Evolutionary conservation across 1,140 invertebrate genomes (phyloP), one percentile per base, ranked within the genome.

Genomic region (Glomeris maerens): DNA sequence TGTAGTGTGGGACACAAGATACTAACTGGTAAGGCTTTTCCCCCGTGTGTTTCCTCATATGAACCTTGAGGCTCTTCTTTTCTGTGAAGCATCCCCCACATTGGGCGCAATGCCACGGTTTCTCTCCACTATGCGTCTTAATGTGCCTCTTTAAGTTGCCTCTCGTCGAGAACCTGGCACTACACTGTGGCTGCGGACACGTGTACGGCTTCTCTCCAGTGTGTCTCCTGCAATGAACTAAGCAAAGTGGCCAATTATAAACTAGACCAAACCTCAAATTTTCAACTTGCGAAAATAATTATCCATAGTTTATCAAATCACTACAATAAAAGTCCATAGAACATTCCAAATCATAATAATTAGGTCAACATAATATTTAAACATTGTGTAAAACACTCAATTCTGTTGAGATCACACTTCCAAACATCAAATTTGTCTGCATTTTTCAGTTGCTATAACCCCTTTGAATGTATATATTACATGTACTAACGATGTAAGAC

Each of bases 61-160:
- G 69, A 38, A 66, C 61, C 29, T 62, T 64, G 2, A 71, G 57
- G 27, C 64, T 64, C 49, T 68, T 68, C 52, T 69, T 70, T 55
- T 71, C 69, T 5, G 67, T 64, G 47, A 65, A 65, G 14, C 57
- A 29, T 10, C 51, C 49, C 26, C 52, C 50, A 39, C 64, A 65
- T 13, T 55, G 39, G 5, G 53, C 45, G 50, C 64, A 65, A 20
- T 60, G 36, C 56, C 58, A 65, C 2, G 63, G 63, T 48, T 64
- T 65, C 26, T 59, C 56, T 1, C 63, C 63, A 22, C 48, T 56
- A 49, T 65, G 64, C 1, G 63, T 55, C 41, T 57, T 60, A 1
- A 61, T 25, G 45, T 65, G 64, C 10, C 64, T 47, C 25, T 60
- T 56, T 17, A 65, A 49, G 49, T 66, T 64, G 22, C 61, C 60